Evolutionary conservation across 2,888 invertebrate species (phyloP).

Genomic region (Halictus ligatus): DNA sequence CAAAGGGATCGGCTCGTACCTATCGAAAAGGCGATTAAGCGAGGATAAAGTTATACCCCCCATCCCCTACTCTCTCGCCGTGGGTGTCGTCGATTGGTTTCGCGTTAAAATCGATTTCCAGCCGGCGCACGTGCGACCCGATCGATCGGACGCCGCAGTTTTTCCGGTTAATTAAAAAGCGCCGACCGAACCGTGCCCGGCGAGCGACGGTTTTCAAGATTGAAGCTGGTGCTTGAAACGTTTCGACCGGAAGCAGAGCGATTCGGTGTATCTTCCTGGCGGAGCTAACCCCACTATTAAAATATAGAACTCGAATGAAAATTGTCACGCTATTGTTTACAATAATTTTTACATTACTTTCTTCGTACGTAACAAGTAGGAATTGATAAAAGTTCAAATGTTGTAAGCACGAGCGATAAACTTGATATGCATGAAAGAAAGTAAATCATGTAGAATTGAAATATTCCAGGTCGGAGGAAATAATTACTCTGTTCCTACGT

Average conservation of each 20-base stretch:
- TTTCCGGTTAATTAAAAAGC: not conserved
- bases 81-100: slow-evolving; percentile 64
- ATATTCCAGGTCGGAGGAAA: no score
- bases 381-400: no score
- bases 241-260: not conserved
- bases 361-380: not conserved
- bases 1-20: slow-evolving; percentile 78
- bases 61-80: slow-evolving; percentile 45
- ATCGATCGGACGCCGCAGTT: slow-evolving; percentile 18
- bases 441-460: no score
- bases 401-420: no score
- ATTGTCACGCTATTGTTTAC: no score
- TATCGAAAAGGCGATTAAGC: slow-evolving; percentile 78
- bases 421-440: no score
- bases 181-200: not conserved
- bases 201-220: not conserved
- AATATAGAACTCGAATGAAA: no score
- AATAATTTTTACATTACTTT: no score
- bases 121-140: slow-evolving; percentile 38
- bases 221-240: not conserved
- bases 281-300: not conserved
- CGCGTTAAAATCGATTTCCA: slow-evolving; percentile 51
- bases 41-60: slow-evolving; percentile 72
- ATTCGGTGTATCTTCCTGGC: not conserved
- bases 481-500: not conserved